Evolutionary conservation across 2,888 invertebrate genomes (phyloP).

Genomic region (Dendrolimus houi): DNA sequence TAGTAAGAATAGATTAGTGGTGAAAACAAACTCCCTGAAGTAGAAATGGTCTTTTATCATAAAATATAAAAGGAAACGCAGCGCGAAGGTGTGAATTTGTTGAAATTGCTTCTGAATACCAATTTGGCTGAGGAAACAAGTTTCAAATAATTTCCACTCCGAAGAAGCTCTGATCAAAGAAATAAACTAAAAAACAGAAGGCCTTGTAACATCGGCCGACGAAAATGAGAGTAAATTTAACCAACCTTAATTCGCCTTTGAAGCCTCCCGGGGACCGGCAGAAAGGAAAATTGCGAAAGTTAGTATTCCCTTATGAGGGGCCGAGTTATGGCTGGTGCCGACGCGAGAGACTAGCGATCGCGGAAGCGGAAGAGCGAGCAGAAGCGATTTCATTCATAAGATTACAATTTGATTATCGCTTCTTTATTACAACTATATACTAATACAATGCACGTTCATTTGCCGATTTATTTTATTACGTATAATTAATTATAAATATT

Average conservation of each 20-base stretch:
- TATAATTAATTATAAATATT: too few relatives aligned
- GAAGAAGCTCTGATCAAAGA: slow-evolving; percentile 66
- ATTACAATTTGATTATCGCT: too few relatives aligned
- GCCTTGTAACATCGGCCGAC: slow-evolving; percentile 26
- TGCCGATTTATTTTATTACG: too few relatives aligned
- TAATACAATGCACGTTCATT: too few relatives aligned
- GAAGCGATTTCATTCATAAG: too few relatives aligned
- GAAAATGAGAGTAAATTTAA: slow-evolving; percentile 71
- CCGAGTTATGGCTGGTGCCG: slow-evolving; percentile 46
- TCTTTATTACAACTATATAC: too few relatives aligned
- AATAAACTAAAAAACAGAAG: slow-evolving; percentile 70
- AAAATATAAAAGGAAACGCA: not conserved
- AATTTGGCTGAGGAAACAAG: slow-evolving; percentile 52
- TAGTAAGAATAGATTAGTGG: not conserved
- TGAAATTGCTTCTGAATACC: slow-evolving; percentile 62
- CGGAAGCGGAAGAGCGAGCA: slow-evolving; percentile 6
- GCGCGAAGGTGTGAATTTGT: slow-evolving; percentile 55
- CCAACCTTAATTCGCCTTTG: slow-evolving; percentile 72
- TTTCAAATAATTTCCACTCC: slow-evolving; percentile 69
- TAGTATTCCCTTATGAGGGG: slow-evolving; percentile 62
- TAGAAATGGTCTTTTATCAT: not conserved
- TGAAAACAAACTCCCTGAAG: not conserved
- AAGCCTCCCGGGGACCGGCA: slow-evolving; percentile 47
- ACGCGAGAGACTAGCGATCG: slow-evolving; percentile 12
- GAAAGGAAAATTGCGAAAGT: slow-evolving; percentile 71